A percentile compares a stretch with the other conserved stretches of the same genome.
These are phyloP conservation scores for Cantharis lateralis DNA, from an alignment of 2,888 invertebrate genomes.

Conservation along the genomic window DNA sequence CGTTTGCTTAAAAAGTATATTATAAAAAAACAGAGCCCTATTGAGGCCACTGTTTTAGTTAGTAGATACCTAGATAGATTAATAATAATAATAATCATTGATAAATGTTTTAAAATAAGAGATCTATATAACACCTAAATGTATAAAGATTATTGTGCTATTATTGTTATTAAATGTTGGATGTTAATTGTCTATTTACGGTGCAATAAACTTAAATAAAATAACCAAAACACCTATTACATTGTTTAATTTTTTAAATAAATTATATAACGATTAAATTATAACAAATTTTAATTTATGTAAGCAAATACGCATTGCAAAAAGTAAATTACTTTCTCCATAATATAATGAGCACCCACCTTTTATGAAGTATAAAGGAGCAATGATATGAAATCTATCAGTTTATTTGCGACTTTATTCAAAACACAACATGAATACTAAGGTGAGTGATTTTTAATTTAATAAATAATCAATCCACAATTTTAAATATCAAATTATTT, in stretches of 20 bases:
- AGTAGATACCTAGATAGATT: constrained; percentile 31
- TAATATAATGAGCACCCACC: constrained; percentile 41
- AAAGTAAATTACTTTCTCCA: constrained; percentile 42
- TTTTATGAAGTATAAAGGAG: constrained; percentile 43
- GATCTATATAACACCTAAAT: constrained; percentile 40
- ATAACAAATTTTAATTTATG: constrained; percentile 41
- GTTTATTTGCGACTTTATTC: constrained; percentile 1
- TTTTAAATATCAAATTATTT: background rate
- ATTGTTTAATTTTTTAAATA: constrained; percentile 29
- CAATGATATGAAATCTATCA: constrained; percentile 28
- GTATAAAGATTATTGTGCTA: constrained; percentile 35
- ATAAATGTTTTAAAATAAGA: constrained; percentile 35
- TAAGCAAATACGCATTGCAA: constrained; percentile 37
- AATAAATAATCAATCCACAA: too few species aligned
- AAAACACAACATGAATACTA: constrained; percentile 18
- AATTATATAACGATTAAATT: constrained; percentile 27
- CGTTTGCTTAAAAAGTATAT: constrained; percentile 27
- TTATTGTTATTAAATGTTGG: constrained; percentile 49
- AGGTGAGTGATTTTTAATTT: constrained; percentile 19
- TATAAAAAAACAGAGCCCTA: constrained; percentile 39
- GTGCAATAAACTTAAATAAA: constrained; percentile 51
- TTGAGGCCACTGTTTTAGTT: constrained; percentile 45
- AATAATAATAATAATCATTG: constrained; percentile 8
- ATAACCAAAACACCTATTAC: constrained; percentile 15
- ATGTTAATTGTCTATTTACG: constrained; percentile 52